These are phyloP conservation scores for Macrocentrus cingulum DNA, from an alignment of 1,140 invertebrate species.

Conservation along the genomic window DNA sequence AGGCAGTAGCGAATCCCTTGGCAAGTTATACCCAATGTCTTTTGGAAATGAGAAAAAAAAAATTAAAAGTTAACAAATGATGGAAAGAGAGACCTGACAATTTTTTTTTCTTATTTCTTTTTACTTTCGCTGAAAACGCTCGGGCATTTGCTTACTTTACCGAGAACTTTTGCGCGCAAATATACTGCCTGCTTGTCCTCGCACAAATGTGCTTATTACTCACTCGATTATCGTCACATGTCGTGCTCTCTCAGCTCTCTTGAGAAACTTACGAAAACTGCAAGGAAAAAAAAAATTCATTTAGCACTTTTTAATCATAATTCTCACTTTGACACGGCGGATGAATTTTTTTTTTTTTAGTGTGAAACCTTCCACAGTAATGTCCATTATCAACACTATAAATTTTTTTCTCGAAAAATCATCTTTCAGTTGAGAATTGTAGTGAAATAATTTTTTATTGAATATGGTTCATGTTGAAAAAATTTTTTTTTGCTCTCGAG, in stretches of 20 bases:
- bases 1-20: slow-evolving; percentile 10
- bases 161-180: slow-evolving; percentile 25
- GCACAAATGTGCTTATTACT: slow-evolving; percentile 46
- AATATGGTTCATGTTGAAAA: no score
- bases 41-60: slow-evolving; percentile 4
- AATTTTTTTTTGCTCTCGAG: no score
- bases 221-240: slow-evolving; percentile 48
- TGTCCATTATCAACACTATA: no score
- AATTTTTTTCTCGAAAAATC: no score
- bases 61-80: neutral
- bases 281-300: slow-evolving; percentile 7
- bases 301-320: slow-evolving; percentile 22
- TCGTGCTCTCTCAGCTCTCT: slow-evolving; percentile 35
- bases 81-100: neutral
- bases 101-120: neutral
- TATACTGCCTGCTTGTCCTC: slow-evolving; percentile 28
- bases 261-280: slow-evolving; percentile 29
- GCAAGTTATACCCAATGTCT: neutral
- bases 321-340: slow-evolving; percentile 10
- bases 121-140: slow-evolving; percentile 24
- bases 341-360: neutral
- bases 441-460: no score
- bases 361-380: neutral
- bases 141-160: neutral
- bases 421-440: no score